Base-by-base conservation (phyloP, 2,888 invertebrate species). In the Andrena praecox region DNA sequence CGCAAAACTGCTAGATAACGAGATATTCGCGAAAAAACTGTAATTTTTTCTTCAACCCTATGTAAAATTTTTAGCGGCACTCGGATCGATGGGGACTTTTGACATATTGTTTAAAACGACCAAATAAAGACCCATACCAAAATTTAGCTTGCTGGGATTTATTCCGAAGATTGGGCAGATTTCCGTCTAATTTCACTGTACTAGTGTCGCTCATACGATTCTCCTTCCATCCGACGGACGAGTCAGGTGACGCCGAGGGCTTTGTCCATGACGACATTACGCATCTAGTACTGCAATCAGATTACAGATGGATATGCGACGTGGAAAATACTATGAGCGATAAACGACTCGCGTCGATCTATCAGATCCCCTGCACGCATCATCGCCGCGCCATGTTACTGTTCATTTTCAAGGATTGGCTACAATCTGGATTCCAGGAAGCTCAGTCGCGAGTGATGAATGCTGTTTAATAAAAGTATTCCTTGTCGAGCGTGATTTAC, bases 391-490 rank as follows among this genome's bases (percentile, higher is more conserved):
- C 54, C 24, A 4, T 3, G 54, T 56, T 20, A 12, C 24, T 27
- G 24, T 56, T 56, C 20, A 20, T 56, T 10, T 3, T 12, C 8
- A 7, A 56, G 54, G 24, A 56, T 10, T 1, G 27, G 24, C 24
- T 42, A 1, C 54, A 3, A 20, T 56, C 20, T 56, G 24, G 29
- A 16, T 59, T 60, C 31, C 60, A 56, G 54, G 24, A 54, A 31
- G n/a, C 68, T 33, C 27, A 31, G 20, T 16, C 69, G 31, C 68
- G 54, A 29, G n/a, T 68, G 56, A 74, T 50, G 67, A 81, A 81
- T 74, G 67, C 31, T 74, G 59, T 66, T 62, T 74, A 69, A 80
- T 80, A 52, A 69, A 80, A 81, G 68, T 81, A 33, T 54, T 68
- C 35, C 42, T 56, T 42, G n/a, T 10, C 33, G 72, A 33, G 35